Conservation (phyloP, 2,888 invertebrate genomes). For the Drosophila nr. perissopoda region DNA sequence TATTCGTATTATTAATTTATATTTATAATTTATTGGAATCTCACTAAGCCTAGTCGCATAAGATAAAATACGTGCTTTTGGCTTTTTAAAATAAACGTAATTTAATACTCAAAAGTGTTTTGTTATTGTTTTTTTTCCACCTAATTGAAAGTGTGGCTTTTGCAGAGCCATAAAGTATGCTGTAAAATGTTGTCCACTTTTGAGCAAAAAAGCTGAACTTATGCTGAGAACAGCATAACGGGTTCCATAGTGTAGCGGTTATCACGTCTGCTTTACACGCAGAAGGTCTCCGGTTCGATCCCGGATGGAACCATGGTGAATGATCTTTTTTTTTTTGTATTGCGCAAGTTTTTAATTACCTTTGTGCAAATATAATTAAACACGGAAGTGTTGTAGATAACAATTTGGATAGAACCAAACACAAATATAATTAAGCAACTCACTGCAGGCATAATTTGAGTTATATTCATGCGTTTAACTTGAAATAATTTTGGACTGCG, state of each 20-base stretch:
- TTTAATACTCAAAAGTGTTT: slow-evolving; percentile 32
- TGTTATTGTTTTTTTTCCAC: background rate
- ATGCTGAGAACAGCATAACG: background rate
- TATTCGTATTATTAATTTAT: slow-evolving; percentile 43
- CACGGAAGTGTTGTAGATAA: background rate
- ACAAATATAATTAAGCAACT: background rate
- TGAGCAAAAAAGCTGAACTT: slow-evolving; percentile 54
- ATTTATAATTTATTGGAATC: slow-evolving; percentile 51
- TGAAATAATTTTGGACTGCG: background rate
- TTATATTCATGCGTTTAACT: background rate
- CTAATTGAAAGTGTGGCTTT: background rate
- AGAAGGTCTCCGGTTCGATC: slow-evolving; percentile 85
- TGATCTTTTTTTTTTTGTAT: background rate
- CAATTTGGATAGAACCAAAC: background rate
- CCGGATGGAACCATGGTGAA: slow-evolving; percentile 63
- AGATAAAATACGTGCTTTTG: slow-evolving; percentile 54
- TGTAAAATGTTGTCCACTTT: background rate
- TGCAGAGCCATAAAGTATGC: slow-evolving; percentile 10
- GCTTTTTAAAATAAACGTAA: slow-evolving; percentile 66
- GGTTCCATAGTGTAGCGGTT: slow-evolving; percentile 86
- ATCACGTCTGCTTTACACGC: slow-evolving; percentile 86
- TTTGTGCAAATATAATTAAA: background rate
- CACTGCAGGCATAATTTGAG: background rate
- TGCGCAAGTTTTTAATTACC: background rate
- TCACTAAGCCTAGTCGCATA: slow-evolving; percentile 45